Base-by-base conservation (phyloP, 1,140 invertebrate genomes). In the Tetragonula clypearis region DNA sequence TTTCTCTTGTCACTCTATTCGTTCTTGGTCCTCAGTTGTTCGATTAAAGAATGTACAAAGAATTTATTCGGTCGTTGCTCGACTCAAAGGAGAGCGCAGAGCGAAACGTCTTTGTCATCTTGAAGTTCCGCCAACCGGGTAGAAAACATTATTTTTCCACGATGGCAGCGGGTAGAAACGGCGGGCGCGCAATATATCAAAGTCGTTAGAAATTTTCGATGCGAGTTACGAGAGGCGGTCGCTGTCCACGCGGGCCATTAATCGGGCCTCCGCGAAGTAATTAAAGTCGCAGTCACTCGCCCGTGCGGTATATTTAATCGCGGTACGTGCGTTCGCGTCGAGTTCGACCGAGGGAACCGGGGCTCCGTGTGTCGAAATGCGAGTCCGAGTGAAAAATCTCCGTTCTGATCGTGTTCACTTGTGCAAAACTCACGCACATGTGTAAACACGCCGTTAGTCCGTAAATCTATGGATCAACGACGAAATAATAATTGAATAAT, bases 151-250 rank as follows among this genome's bases (percentile, higher is more conserved):
- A 68, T 79, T 65, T 79, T 79, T 68, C 26, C 49, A 6, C 2
- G 49, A 49, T 79, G 60, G 23, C 58, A 77, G 35, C 35, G 30
- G 30, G 30, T 53, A 26, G 26, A 53, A 66, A 53, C 49, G 12
- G 14, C 26, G 19, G 26, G 26, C 21, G 15, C 8, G 65, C 30
- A 58, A 56, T 30, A 23, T 69, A 23, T 56, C 41, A 68, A 23
- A 66, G 41, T 15, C 17, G 49, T 68, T 62, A n/a, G 26, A 41
- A 69, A 55, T 79, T 66, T 71, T 79, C 78, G 66, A 79, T 35
- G 73, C 26, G 14, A 79, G n/a, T 55, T 69, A 79, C 73, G 72
- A 74, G 49, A 41, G 49, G 19, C 17, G 8, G 2, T n/a, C 11
- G 17, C 53, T 71, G 66, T 58, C 53, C 9, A 69, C 26, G 41